Evolutionary conservation across 2,797 vertebrate genomes (phyloP).

Genomic region (Discoglossus pictus): DNA sequence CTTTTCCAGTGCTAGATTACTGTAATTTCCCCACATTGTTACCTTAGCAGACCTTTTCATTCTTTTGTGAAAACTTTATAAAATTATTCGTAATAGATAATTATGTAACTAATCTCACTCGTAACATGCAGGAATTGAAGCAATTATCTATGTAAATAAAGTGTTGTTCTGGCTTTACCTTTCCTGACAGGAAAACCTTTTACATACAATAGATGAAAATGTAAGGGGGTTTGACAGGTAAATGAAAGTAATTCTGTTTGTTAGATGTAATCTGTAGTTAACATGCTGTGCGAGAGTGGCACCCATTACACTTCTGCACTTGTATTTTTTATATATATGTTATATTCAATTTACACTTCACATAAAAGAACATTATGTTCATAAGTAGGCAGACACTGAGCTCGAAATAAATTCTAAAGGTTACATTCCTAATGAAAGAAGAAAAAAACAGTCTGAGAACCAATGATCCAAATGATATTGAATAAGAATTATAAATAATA

Average conservation of each 20-base stretch:
- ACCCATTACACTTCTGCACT: conserved; percentile 16
- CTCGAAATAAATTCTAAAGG: conserved; percentile 29
- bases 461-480: conserved; percentile 19
- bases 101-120: too few species aligned
- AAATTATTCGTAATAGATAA: too few species aligned
- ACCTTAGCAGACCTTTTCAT: too few species aligned
- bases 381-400: conserved; percentile 29
- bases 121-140: too few species aligned
- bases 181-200: too few species aligned
- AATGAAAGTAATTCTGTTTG: conserved; percentile 33
- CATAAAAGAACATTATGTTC: conserved; percentile 46
- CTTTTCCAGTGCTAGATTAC: too few species aligned
- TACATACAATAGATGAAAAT: too few species aligned
- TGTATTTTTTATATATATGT: conserved; percentile 30
- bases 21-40: too few species aligned
- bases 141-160: too few species aligned
- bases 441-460: conserved; percentile 9
- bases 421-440: conserved; percentile 27
- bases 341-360: conserved; percentile 44
- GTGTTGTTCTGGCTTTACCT: too few species aligned
- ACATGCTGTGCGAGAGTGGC: conserved; percentile 19
- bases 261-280: conserved; percentile 32
- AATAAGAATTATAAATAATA: conserved; percentile 23
- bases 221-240: neutral
- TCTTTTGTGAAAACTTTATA: too few species aligned